phyloP scores from a whole-genome alignment of 1,140 invertebrate species.

The Pygmarrhopalites habei region DNA sequence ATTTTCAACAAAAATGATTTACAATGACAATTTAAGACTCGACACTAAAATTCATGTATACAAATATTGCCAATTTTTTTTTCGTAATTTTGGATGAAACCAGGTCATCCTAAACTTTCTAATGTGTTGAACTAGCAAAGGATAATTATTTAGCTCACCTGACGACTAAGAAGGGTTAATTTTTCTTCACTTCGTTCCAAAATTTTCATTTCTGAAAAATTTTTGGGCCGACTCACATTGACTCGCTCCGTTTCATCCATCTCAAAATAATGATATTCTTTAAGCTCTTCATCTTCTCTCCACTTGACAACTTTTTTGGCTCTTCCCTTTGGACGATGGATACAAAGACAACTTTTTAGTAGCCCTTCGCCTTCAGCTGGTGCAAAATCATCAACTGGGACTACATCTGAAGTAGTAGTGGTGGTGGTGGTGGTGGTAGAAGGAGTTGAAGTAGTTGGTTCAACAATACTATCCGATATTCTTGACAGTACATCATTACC shows the following conservation, averaged over 20 bases:
- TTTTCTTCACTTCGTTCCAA: constrained; percentile 79
- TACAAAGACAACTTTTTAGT: constrained; percentile 57
- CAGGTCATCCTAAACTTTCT: background rate
- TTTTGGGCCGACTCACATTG: constrained; percentile 69
- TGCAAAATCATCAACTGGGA: constrained; percentile 12
- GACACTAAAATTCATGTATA: too few species aligned
- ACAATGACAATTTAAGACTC: too few species aligned
- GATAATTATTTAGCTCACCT: too few species aligned
- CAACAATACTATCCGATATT: background rate
- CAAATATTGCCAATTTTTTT: too few species aligned
- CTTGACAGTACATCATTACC: too few species aligned
- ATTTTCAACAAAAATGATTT: too few species aligned
- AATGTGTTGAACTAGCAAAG: too few species aligned
- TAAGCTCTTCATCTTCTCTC: constrained; percentile 69
- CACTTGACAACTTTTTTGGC: constrained; percentile 75
- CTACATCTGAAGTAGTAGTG: background rate
- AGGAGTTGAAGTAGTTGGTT: background rate
- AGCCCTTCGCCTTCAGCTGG: constrained; percentile 28
- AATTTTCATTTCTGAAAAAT: constrained; percentile 85
- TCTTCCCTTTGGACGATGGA: constrained; percentile 58
- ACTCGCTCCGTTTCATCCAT: constrained; percentile 88
- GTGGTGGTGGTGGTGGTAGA: too few species aligned
- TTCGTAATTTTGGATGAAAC: too few species aligned
- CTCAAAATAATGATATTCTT: constrained; percentile 79
- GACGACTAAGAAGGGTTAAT: constrained; percentile 48